Evolutionary conservation across 1,140 invertebrate genomes (phyloP), one percentile per base, ranked within the genome.

Genomic region (Drusus annulatus): DNA sequence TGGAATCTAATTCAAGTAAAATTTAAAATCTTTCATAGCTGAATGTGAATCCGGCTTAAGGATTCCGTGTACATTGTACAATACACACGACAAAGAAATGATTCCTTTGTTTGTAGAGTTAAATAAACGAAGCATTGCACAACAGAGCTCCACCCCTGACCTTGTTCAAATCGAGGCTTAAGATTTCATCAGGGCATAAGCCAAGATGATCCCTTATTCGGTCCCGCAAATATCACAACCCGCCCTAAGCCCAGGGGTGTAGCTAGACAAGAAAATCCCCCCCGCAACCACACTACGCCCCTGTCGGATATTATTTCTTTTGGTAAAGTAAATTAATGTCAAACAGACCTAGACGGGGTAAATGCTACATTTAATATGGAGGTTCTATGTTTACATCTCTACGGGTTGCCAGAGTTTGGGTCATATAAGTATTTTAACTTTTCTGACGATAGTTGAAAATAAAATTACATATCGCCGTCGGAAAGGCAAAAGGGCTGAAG

Each of bases 131-230:
- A 65, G 28, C 2, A n/a, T 65, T 60, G 62, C 62, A 21, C 13
- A 65, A n/a, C 23, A 5, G 8, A 45, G 36, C 36, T 45, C 36
- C 36, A 45, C 36, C 36, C 45, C 68, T 25, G 21, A 19, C 65
- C 65, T 45, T 50, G 68, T 45, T 19, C 19, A 71, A 50, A 71
- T 71, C 68, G 68, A 19, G 68, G 68, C 68, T 71, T 52, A 51
- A 52, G 68, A 71, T 71, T 71, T 71, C 68, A 71, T 71, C 68
- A 71, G 68, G 68, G 19, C n/a, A 16, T 71, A 68, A 71, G 45
- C 68, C 45, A 25, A 52, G 45, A 23, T 71, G 68, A 71, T 52
- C 68, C 63, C 51, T 52, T 52, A 51, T 21, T 25, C 68, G 45
- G 28, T 36, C 28, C 8, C 17, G 52, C 68, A 71, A 51, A 71